Evolutionary conservation across 2,888 invertebrate species (phyloP), one percentile per base, ranked within the genome.

Genomic region (Colostygia pectinataria): DNA sequence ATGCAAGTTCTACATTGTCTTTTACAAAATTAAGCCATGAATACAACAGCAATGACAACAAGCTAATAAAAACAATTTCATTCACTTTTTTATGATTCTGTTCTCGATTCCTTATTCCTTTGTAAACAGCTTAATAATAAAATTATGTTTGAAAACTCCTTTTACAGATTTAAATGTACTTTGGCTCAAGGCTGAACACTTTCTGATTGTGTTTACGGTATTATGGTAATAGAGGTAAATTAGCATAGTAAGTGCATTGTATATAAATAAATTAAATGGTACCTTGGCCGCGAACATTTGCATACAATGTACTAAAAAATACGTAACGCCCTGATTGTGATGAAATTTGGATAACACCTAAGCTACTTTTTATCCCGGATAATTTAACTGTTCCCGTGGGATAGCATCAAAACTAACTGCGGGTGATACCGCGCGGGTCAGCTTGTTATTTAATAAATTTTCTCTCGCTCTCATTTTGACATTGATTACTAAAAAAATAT

Each of bases 231-330:
- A 14, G 13, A 6, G n/a, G 41, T 9, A 29, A 34, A 9, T 42
- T 55, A 50, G 45, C 50, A 57, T 59, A 37, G 27, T 47, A 55
- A 54, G 45, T 38, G 31, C 12, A 37, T 48, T 29, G 45, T 57
- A 42, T 45, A 46, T n/a, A n/a, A n/a, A n/a, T n/a, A n/a, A n/a
- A n/a, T n/a, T n/a, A n/a, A n/a, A n/a, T n/a, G 50, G 48, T 50
- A 55, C 57, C 61, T 61, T 61, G 57, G 53, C 53, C 56, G 37
- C 46, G 23, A 47, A 43, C 46, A 62, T 63, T 59, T 42, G 46
- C 59, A 63, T 61, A 63, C 63, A 63, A 61, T 61, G 37, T 25
- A 36, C 48, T 36, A 33, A n/a, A n/a, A n/a, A n/a, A n/a, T n/a
- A n/a, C n/a, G n/a, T n/a, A n/a, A n/a, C n/a, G n/a, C n/a, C n/a